Evolutionary conservation across 1,140 invertebrate species (phyloP).

Genomic region (Danaus melanippus): DNA sequence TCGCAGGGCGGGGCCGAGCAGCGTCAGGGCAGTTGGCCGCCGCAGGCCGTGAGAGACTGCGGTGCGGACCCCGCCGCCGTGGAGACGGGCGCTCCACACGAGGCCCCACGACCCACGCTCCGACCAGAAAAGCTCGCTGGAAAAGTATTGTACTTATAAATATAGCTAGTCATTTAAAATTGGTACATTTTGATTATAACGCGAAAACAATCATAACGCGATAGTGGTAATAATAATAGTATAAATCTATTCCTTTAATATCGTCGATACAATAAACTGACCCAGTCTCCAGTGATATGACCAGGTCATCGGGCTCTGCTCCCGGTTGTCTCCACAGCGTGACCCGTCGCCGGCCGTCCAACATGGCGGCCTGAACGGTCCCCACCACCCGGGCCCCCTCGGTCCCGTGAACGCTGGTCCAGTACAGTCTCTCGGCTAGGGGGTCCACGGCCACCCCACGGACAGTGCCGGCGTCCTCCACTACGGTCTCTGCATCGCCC

Average conservation of each 20-base stretch:
- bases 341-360: conserved; percentile 38
- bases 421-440: conserved; percentile 81
- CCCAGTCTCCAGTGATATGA: conserved; percentile 32
- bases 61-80: conserved; percentile 25
- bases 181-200: too few species aligned
- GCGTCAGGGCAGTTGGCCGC: conserved; percentile 78
- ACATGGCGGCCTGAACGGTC: conserved; percentile 24
- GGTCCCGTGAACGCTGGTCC: conserved; percentile 46
- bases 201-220: too few species aligned
- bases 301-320: conserved; percentile 42
- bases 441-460: conserved; percentile 86
- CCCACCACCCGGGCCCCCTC: conserved; percentile 13
- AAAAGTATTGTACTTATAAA: too few species aligned
- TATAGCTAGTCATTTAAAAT: too few species aligned
- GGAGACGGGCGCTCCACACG: conserved; percentile 19
- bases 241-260: background rate
- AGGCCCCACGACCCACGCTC: conserved; percentile 35
- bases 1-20: conserved; percentile 65
- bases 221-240: too few species aligned
- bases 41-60: conserved; percentile 27
- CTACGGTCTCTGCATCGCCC: conserved; percentile 9
- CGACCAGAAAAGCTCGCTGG: conserved; percentile 38
- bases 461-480: conserved; percentile 72
- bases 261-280: conserved; percentile 9
- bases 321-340: conserved; percentile 26